Evolutionary conservation across 2,113 vertebrate species (phyloP).

Genomic region (Chaetodon trifascialis): DNA sequence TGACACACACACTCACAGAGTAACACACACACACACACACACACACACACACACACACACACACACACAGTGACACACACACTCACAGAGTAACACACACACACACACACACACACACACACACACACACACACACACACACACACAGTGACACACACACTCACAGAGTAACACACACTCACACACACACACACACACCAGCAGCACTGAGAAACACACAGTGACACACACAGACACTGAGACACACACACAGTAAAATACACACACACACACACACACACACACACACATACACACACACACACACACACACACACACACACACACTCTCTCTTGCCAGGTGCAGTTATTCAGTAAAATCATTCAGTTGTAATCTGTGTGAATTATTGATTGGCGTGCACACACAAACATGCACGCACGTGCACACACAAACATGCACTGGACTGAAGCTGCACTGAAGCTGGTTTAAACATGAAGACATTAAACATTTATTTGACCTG

Average conservation of each 20-base stretch:
- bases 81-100: too few relatives aligned
- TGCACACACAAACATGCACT: neutral
- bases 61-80: too few relatives aligned
- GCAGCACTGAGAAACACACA: too few relatives aligned
- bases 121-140: too few relatives aligned
- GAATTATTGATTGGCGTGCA: slow-evolving; percentile 21
- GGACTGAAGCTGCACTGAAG: too few relatives aligned
- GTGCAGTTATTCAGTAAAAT: neutral
- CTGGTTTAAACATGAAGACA: slow-evolving; percentile 12
- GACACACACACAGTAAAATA: slow-evolving; percentile 11
- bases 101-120: neutral
- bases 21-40: neutral
- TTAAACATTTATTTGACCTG: slow-evolving; percentile 27
- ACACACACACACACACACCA: neutral
- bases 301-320: too few relatives aligned
- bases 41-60: too few relatives aligned
- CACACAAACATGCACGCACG: neutral
- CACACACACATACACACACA: neutral
- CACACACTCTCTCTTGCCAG: neutral
- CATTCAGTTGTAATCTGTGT: slow-evolving; percentile 9
- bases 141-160: slow-evolving; percentile 10
- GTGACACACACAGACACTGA: too few relatives aligned
- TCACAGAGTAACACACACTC: slow-evolving; percentile 9
- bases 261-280: slow-evolving; percentile 6
- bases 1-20: too few relatives aligned